These are phyloP conservation scores for Mus caroli DNA, from an alignment of 2,797 vertebrate genomes.

Conservation along the genomic window DNA sequence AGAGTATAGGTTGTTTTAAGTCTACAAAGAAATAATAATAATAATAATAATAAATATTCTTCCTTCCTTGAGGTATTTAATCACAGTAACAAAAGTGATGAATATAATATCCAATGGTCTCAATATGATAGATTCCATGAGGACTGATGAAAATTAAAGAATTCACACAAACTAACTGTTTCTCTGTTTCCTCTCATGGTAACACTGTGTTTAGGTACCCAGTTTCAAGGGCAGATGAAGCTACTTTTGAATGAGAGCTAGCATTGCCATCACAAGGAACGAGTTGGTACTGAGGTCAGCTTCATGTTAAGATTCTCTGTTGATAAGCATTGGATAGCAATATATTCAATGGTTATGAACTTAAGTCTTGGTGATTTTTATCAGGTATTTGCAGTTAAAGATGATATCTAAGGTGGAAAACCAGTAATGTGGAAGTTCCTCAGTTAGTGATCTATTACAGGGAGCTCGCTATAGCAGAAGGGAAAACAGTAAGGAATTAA, in stretches of 20 bases:
- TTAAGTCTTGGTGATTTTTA: conserved; percentile 64
- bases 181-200: conserved; percentile 1
- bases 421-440: not conserved
- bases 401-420: conserved; percentile 68
- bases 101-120: not conserved
- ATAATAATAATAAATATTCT: not conserved
- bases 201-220: conserved; percentile 45
- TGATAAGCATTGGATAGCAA: not conserved
- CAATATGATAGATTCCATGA: conserved; percentile 4
- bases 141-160: conserved; percentile 19
- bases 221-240: not conserved
- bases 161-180: not conserved
- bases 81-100: not conserved
- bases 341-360: conserved; percentile 44
- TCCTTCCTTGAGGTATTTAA: not conserved
- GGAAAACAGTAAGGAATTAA: not conserved
- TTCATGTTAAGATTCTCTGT: conserved; percentile 51
- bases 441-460: conserved; percentile 54
- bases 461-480: not conserved
- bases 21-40: not conserved
- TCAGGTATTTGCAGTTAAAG: conserved; percentile 62
- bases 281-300: conserved; percentile 16
- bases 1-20: conserved; percentile 24
- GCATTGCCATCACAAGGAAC: not conserved
- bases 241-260: not conserved